phyloP scores from a whole-genome alignment of 2,888 invertebrate genomes.

The Herminia tarsipennalis region DNA sequence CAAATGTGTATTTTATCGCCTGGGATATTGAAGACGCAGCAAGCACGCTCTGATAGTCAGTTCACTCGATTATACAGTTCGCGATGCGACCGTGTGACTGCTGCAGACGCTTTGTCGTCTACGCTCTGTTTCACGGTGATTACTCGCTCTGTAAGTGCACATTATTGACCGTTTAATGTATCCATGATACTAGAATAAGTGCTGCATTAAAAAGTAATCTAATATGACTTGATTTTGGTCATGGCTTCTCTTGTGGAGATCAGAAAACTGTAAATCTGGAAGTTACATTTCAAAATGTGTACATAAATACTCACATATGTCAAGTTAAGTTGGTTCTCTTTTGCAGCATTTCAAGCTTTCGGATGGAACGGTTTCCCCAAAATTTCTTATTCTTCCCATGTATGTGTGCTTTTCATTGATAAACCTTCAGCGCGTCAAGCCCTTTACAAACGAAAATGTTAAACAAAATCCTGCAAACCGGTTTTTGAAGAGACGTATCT shows the following conservation, averaged over 20 bases:
- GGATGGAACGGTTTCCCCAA: too few species aligned
- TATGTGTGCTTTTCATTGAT: too few species aligned
- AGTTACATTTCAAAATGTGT: background rate
- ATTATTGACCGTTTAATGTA: conserved; percentile 20
- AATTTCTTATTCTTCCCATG: too few species aligned
- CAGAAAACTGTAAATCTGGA: background rate
- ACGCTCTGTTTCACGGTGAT: conserved; percentile 43
- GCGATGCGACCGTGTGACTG: conserved; percentile 23
- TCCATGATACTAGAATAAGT: too few species aligned
- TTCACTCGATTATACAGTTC: background rate
- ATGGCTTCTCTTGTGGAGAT: too few species aligned
- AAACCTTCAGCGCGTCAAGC: too few species aligned
- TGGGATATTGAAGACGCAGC: background rate
- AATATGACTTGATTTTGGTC: too few species aligned
- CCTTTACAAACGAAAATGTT: too few species aligned
- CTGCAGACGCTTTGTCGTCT: conserved; percentile 23
- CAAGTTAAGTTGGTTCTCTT: background rate
- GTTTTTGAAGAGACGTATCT: too few species aligned
- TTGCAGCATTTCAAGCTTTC: too few species aligned
- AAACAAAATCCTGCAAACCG: too few species aligned
- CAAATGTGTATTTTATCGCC: background rate
- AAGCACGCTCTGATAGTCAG: conserved; percentile 31
- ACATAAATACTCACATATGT: background rate
- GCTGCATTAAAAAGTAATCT: too few species aligned
- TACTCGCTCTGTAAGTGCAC: conserved; percentile 22